Percentiles rank a stretch among this genome's conserved stretches.
These are phyloP conservation scores for Aphelocoma coerulescens DNA, from an alignment of 2,113 vertebrate species.

Conservation along the genomic window DNA sequence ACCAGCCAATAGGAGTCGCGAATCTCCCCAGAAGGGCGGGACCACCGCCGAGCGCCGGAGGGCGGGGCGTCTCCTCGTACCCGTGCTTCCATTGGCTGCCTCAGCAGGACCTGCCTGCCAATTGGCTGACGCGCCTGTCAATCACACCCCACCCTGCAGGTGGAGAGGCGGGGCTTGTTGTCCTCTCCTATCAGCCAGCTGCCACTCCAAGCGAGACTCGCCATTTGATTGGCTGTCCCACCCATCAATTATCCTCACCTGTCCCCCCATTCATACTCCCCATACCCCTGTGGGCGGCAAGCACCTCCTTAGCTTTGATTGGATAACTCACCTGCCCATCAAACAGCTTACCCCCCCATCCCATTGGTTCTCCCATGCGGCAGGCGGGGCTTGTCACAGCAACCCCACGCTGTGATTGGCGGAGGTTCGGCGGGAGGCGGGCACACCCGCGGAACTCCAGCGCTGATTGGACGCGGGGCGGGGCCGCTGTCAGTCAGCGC, in stretches of 20 bases:
- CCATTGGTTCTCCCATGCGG: no score
- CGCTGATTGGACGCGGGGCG: no score
- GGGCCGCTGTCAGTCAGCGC: no score
- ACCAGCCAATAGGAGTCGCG: rapidly evolving
- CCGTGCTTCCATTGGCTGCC: neutral
- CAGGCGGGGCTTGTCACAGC: no score
- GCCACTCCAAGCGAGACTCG: neutral
- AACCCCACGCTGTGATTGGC: no score
- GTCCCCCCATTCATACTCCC: no score
- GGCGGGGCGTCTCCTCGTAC: rapidly evolving
- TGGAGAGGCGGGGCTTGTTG: neutral
- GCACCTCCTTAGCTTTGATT: no score
- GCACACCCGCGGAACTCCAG: no score
- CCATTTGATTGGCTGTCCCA: rapidly evolving
- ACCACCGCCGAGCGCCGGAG: rapidly evolving
- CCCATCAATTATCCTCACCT: neutral
- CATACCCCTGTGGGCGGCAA: no score
- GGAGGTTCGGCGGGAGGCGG: no score
- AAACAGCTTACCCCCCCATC: no score
- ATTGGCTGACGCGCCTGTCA: rapidly evolving
- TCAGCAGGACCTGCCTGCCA: rapidly evolving
- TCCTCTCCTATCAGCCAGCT: neutral
- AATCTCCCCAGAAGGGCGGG: rapidly evolving
- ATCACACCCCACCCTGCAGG: neutral
- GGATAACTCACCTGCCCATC: no score